Evolutionary conservation across 2,797 vertebrate species (phyloP).

Genomic region (Emys orbicularis): DNA sequence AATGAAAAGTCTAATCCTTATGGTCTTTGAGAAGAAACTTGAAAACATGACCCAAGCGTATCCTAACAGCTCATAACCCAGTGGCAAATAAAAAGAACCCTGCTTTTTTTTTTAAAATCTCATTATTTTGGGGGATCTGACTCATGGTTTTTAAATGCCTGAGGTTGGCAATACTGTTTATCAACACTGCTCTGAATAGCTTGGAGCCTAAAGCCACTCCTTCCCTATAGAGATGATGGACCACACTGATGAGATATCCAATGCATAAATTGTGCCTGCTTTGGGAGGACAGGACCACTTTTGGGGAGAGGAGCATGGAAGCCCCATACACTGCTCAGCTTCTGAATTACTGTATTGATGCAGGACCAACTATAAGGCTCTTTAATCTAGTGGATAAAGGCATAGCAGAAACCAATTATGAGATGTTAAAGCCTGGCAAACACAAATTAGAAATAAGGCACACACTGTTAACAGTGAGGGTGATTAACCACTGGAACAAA

Average conservation of each 20-base stretch:
- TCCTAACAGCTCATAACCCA: background rate
- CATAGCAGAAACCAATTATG: background rate
- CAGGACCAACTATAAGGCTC: background rate
- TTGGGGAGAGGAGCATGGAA: background rate
- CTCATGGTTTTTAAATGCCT: background rate
- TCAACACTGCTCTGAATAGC: background rate
- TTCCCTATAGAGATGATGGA: background rate
- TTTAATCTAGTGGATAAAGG: background rate
- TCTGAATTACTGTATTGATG: background rate
- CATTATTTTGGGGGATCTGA: background rate
- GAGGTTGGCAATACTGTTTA: background rate
- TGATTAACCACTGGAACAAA: background rate
- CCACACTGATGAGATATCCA: background rate
- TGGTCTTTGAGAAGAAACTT: background rate
- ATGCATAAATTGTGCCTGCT: background rate
- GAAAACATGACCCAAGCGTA: background rate
- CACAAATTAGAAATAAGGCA: background rate
- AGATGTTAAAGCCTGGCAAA: background rate
- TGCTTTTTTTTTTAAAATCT: background rate
- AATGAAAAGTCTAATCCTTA: background rate
- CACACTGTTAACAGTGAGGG: background rate
- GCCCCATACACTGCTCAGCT: background rate
- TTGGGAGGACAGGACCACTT: background rate
- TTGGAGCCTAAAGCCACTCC: background rate
- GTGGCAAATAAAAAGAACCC: background rate